Evolutionary conservation across 23 tunicate species (phyloP), one percentile per base, ranked within the genome.

Genomic region (Aplidium turbinatum): DNA sequence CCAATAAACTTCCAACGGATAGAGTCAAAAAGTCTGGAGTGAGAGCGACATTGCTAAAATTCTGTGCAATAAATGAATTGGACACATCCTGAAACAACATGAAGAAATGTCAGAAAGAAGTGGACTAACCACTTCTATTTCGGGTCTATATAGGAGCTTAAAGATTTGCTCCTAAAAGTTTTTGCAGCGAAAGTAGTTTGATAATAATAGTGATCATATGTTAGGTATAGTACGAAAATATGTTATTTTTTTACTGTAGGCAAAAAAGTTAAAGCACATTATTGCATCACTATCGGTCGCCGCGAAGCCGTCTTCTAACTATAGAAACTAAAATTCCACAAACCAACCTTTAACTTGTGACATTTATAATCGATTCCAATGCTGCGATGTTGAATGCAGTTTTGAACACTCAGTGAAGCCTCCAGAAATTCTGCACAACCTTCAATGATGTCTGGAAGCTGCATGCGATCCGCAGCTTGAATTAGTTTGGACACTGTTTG

Each of bases 361-460:
- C 85, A 79, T 45, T 84, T 68, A 54, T 83, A 80, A n/a, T 83
- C 79, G 11, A 69, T 72, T 1, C 91, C 97, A 2, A 79, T 36
- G 21, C 33, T 38, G 9, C 64, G 78, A 47, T 69, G 67, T 26
- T 79, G 80, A 28, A 91, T 78, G 35, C 83, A 84, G 46, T 84
- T 91, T 25, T 79, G 69, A n/a, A 68, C 72, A 9, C 48, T 71
- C 4, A 73, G 47, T 0, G 77, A 73, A 0, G 77, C 21, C 58
- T 91, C 91, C 38, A 91, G 24, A 68, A 55, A 79, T 55, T 84
- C 97, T 7, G 84, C 90, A 35, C 91, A 91, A 27, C 91, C 92
- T 39, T 84, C 91, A 0, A 68, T 63, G 39, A 91, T 45, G 23
- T 85, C 97, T n/a, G 24, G 33, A 22, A 63, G 13, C 58, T 69